These are phyloP conservation scores for Acanthopleura granulata DNA, from an alignment of 2,888 invertebrate genomes.

Conservation along the genomic window DNA sequence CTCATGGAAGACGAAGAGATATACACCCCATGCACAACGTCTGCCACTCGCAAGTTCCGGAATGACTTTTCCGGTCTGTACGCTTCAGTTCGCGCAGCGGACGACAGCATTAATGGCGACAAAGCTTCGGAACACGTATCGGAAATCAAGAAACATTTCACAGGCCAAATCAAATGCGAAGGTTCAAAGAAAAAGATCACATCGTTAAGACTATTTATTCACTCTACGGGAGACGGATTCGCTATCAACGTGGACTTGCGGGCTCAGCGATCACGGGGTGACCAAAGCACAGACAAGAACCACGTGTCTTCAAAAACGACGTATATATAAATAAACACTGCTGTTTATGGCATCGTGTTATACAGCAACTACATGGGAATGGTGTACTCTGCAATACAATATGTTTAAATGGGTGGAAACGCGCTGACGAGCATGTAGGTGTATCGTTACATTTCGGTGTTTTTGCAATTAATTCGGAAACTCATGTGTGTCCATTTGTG, in stretches of 20 bases:
- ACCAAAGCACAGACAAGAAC: background rate
- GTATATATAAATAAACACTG: background rate
- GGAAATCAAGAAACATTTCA: background rate
- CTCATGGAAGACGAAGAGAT: background rate
- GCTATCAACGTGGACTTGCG: background rate
- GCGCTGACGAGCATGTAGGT: no score
- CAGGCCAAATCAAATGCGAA: slow-evolving; percentile 2
- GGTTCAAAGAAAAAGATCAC: background rate
- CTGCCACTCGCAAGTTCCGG: background rate
- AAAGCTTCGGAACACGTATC: background rate
- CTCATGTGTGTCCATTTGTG: no score
- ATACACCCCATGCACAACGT: background rate
- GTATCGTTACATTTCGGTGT: no score
- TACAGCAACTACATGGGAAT: no score
- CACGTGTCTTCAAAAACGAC: background rate
- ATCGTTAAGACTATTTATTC: background rate
- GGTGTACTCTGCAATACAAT: no score
- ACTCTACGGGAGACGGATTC: background rate
- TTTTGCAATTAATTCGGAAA: no score
- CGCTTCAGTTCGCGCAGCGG: background rate
- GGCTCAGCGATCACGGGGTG: background rate
- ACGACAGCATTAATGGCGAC: background rate
- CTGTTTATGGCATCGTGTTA: no score
- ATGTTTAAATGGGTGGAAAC: no score
- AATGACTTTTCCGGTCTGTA: background rate